Evolutionary conservation across 2,888 invertebrate genomes (phyloP).

Genomic region (Pammene fasciana): DNA sequence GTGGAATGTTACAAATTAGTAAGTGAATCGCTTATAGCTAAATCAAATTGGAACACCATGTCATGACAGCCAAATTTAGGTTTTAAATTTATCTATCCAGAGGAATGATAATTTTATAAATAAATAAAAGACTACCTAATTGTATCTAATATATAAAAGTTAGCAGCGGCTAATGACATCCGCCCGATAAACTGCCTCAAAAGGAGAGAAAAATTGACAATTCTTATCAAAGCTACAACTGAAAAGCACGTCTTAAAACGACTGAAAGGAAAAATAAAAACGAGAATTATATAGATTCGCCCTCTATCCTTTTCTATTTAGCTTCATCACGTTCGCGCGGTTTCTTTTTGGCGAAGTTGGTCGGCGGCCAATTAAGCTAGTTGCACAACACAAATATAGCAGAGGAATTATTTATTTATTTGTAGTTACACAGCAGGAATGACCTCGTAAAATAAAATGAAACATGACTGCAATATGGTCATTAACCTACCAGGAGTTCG

Average conservation of each 20-base stretch:
- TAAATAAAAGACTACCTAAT: not conserved
- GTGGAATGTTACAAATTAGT: too few species aligned
- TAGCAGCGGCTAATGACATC: not conserved
- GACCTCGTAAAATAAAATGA: not conserved
- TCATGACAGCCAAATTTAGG: too few species aligned
- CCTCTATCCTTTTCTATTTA: conserved; percentile 57
- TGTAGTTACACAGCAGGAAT: too few species aligned
- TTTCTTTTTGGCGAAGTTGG: conserved; percentile 69
- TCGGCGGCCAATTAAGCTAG: conserved; percentile 73
- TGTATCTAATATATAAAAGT: not conserved
- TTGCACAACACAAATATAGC: conserved; percentile 42
- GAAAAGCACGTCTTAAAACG: conserved; percentile 25
- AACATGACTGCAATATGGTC: not conserved
- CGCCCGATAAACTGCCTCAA: not conserved
- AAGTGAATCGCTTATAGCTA: too few species aligned
- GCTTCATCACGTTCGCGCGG: conserved; percentile 61
- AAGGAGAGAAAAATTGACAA: not conserved
- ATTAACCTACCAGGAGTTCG: too few species aligned
- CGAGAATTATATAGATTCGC: conserved; percentile 55
- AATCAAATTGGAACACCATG: too few species aligned
- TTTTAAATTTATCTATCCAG: too few species aligned
- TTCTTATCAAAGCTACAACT: conserved; percentile 1
- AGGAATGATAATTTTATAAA: too few species aligned
- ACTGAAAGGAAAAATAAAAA: conserved; percentile 42
- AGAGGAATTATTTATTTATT: too few species aligned